A percentile compares a stretch with the other conserved stretches of the same genome.
These are phyloP conservation scores for Apaloderma vittatum DNA, from an alignment of 2,113 vertebrate species.

Conservation along the genomic window DNA sequence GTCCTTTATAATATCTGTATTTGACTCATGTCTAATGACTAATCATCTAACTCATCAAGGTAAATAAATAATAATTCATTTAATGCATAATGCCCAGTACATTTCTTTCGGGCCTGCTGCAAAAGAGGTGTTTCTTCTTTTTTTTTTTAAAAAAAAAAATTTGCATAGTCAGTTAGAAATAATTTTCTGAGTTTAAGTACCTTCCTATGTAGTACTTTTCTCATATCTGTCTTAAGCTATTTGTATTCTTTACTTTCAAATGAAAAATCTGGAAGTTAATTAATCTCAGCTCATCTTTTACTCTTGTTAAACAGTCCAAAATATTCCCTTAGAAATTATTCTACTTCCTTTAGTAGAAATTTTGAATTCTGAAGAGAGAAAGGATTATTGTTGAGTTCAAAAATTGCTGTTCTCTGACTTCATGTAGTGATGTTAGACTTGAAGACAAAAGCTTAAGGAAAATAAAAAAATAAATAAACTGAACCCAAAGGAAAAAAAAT, in stretches of 20 bases:
- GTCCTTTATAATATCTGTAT: neutral
- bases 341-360: slow-evolving; percentile 43
- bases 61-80: neutral
- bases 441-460: slow-evolving; percentile 14
- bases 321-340: slow-evolving; percentile 63
- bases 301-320: slow-evolving; percentile 55
- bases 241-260: slow-evolving; percentile 30
- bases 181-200: slow-evolving; percentile 11
- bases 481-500: neutral
- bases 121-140: neutral
- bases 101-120: neutral
- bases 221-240: slow-evolving; percentile 35
- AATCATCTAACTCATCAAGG: neutral
- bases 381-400: neutral
- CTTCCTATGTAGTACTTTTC: neutral
- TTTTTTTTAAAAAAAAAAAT: neutral
- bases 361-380: slow-evolving; percentile 14
- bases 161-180: slow-evolving; percentile 31
- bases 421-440: neutral
- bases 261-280: slow-evolving; percentile 52
- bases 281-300: neutral
- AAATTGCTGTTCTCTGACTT: slow-evolving; percentile 36
- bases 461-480: neutral
- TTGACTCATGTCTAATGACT: neutral
- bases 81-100: neutral